phyloP scores from a whole-genome alignment of 2,113 vertebrate species.

The Vombatus ursinus region DNA sequence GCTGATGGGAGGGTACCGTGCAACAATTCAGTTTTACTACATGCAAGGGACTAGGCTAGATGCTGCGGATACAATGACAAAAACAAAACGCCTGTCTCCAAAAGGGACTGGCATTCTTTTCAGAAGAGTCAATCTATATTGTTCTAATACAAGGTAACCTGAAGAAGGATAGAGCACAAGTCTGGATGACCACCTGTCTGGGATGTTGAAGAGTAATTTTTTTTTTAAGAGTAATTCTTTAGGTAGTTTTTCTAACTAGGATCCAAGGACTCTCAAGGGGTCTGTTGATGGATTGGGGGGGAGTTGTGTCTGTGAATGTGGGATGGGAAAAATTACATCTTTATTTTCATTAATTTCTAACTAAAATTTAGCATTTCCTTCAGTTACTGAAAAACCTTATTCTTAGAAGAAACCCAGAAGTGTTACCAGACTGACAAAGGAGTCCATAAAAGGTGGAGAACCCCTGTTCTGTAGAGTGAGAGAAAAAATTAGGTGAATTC shows the following conservation, averaged over 20 bases:
- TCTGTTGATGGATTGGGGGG: too few relatives aligned
- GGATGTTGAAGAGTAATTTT: neutral
- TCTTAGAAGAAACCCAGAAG: neutral
- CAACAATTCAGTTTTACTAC: neutral
- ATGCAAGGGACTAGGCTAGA: neutral
- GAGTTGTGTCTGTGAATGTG: neutral
- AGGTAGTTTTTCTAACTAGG: neutral
- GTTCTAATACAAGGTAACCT: neutral
- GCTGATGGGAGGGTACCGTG: neutral
- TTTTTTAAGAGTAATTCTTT: neutral
- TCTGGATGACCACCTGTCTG: neutral
- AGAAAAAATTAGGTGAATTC: neutral
- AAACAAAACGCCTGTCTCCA: neutral
- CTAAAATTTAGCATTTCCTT: neutral
- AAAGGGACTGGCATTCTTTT: neutral
- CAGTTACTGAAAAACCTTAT: neutral
- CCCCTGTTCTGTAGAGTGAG: neutral
- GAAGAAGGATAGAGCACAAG: neutral
- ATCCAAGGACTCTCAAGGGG: neutral
- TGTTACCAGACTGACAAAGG: neutral
- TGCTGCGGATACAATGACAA: neutral
- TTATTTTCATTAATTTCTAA: neutral
- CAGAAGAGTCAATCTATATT: neutral
- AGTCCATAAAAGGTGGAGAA: neutral
- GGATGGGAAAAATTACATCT: neutral